These are phyloP conservation scores for Anguilla obscura DNA, from an alignment of 2,797 vertebrate species.

Conservation along the genomic window DNA sequence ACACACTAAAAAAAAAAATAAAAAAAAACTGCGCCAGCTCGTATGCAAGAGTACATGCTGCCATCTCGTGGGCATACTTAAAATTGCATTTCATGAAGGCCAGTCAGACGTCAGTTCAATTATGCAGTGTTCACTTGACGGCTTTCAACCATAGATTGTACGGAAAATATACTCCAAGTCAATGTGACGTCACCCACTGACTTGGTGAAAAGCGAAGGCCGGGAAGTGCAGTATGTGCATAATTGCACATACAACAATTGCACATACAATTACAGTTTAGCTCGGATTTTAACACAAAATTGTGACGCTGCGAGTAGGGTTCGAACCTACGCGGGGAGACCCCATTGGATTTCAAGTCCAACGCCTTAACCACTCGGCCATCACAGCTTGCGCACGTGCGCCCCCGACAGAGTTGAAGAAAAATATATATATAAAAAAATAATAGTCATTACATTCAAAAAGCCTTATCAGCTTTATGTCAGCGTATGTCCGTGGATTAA, in stretches of 20 bases:
- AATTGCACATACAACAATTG: too few relatives aligned
- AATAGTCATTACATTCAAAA: too few relatives aligned
- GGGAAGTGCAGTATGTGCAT: too few relatives aligned
- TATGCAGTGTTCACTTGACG: not conserved
- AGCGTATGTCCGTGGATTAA: too few relatives aligned
- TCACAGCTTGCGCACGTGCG: not conserved
- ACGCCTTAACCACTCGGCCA: slow-evolving; percentile 26
- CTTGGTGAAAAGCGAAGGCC: too few relatives aligned
- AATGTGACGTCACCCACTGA: too few relatives aligned
- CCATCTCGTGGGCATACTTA: not conserved
- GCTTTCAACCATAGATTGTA: not conserved
- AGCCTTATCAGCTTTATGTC: not conserved
- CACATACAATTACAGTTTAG: not conserved
- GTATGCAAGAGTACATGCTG: not conserved
- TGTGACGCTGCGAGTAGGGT: not conserved
- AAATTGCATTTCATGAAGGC: not conserved
- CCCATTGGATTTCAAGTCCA: slow-evolving; percentile 25
- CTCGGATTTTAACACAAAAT: not conserved
- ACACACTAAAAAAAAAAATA: too few relatives aligned
- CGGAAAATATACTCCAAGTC: too few relatives aligned
- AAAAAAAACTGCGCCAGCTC: not conserved
- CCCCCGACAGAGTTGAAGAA: not conserved
- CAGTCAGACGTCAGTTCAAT: not conserved
- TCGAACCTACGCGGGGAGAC: slow-evolving; percentile 18
- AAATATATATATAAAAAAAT: not conserved